Evolutionary conservation across 2,888 invertebrate species (phyloP).

Genomic region (Drosophila maculinotata): DNA sequence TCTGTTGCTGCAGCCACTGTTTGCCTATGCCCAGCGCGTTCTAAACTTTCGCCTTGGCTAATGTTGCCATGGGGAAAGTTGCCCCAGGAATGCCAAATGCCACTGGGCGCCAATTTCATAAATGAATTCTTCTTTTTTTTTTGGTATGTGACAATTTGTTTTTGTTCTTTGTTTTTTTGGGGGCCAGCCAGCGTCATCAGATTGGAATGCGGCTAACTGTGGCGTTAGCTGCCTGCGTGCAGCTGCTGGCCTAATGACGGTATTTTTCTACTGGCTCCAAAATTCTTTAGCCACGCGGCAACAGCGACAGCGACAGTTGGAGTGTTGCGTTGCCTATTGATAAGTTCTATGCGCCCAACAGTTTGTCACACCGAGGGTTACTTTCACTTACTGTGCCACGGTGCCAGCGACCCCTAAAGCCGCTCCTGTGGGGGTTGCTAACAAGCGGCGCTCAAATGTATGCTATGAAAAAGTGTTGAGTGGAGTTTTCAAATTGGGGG

Average conservation of each 20-base stretch:
- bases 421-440: not conserved
- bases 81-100: constrained; percentile 44
- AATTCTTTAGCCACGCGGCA: constrained; percentile 52
- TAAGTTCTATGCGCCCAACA: constrained; percentile 75
- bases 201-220: constrained; percentile 53
- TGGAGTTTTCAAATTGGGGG: not conserved
- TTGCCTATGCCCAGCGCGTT: constrained; percentile 55
- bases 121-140: too few relatives aligned
- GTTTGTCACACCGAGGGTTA: constrained; percentile 74
- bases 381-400: constrained; percentile 72
- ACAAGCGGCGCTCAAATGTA: constrained; percentile 51
- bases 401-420: constrained; percentile 24
- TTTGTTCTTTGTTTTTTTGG: constrained; percentile 44
- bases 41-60: constrained; percentile 72
- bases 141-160: constrained; percentile 1
- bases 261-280: constrained; percentile 78
- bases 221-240: constrained; percentile 40
- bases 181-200: constrained; percentile 57
- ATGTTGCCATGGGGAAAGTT: constrained; percentile 71
- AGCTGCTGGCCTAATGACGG: constrained; percentile 83
- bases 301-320: constrained; percentile 1
- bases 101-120: constrained; percentile 38
- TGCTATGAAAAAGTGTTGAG: constrained; percentile 45
- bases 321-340: constrained; percentile 51
- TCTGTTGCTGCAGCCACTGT: constrained; percentile 22